phyloP scores from a whole-genome alignment of 2,797 vertebrate species.

The Coilia nasus region DNA sequence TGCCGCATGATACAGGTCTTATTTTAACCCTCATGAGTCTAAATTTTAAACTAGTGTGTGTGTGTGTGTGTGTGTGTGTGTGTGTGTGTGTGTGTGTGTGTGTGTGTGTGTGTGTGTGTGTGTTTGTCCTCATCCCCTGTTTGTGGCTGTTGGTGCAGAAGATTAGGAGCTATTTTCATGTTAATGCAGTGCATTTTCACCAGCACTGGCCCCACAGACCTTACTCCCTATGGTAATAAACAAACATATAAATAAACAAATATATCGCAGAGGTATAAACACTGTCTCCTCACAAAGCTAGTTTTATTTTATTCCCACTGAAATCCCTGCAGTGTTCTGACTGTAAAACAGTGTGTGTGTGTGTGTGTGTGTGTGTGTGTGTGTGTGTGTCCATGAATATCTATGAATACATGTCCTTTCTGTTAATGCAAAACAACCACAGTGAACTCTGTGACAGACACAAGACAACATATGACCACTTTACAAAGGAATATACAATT shows the following conservation, averaged over 20 bases:
- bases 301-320: neutral
- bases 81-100: neutral
- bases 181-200: neutral
- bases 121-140: neutral
- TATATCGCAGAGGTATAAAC: neutral
- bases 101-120: too few species aligned
- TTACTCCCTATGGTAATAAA: neutral
- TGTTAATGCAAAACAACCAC: neutral
- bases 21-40: neutral
- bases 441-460: neutral
- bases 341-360: neutral
- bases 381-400: too few species aligned
- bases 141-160: neutral
- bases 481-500: neutral
- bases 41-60: neutral
- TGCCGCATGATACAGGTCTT: neutral
- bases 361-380: too few species aligned
- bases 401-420: too few species aligned
- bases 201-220: neutral
- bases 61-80: neutral
- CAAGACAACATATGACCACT: too few species aligned
- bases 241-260: slow-evolving; percentile 1
- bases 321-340: neutral
- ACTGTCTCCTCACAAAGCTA: slow-evolving; percentile 5
- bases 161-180: neutral